Evolutionary conservation across 1,140 invertebrate species (phyloP), one percentile per base, ranked within the genome.

Genomic region (Polypedilum vanderplanki): DNA sequence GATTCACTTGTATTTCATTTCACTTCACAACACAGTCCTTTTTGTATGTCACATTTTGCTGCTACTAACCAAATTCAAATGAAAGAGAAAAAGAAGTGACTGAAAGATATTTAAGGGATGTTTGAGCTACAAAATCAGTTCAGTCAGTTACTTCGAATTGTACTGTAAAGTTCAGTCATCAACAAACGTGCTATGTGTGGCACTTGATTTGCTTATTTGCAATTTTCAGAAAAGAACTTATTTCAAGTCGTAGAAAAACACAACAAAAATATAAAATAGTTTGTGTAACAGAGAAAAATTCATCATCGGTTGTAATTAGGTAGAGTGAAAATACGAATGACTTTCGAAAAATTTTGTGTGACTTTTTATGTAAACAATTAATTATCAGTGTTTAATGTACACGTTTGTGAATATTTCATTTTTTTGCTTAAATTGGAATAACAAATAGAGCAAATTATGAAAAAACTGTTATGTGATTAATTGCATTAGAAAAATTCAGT

Each of bases 111-210:
- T 57, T 57, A 57, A 57, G n/a, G 41, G 46, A 57, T 12, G 46
- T 12, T n/a, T 4, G 15, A n/a, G 46, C 12, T n/a, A 57, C 46
- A 57, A n/a, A 12, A 57, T 12, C 4, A 15, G 12, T 57, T 57
- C 46, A 57, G 46, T 57, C n/a, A 57, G 46, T n/a, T n/a, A 57
- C n/a, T n/a, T 57, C 46, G 4, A 57, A 57, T 57, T 57, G 46
- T 57, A 12, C n/a, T 57, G 46, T 57, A 12, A 57, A 57, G 46
- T 57, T 15, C 46, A 12, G n/a, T 57, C n/a, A 15, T 15, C n/a
- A 12, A 57, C n/a, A n/a, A n/a, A n/a, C 46, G 46, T 57, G 46
- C 4, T 57, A 57, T 57, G 46, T 12, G 10, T n/a, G 46, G 12
- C 46, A n/a, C 46, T 57, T 57, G 12, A 57, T 12, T 57, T 15